phyloP scores from a whole-genome alignment of 2,888 invertebrate genomes.

The Celastrina argiolus region DNA sequence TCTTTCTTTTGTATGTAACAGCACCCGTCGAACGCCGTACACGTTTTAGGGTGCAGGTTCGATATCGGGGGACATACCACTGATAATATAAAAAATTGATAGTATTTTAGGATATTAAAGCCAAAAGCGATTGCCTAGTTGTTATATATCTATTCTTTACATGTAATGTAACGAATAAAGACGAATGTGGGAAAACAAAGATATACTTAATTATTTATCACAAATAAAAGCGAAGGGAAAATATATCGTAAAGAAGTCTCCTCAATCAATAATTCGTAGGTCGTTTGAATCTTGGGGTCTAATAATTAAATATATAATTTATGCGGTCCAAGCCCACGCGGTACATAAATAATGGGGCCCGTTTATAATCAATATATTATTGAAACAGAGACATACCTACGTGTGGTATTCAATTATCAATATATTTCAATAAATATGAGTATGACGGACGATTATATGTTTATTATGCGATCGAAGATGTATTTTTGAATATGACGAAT shows the following conservation, averaged over 20 bases:
- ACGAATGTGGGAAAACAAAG: too few species aligned
- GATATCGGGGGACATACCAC: neutral
- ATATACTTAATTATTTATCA: too few species aligned
- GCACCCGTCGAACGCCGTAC: too few species aligned
- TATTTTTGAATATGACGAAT: neutral
- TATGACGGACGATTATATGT: conserved; percentile 5
- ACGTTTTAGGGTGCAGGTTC: neutral
- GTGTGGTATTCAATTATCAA: conserved; percentile 16
- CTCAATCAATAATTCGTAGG: neutral
- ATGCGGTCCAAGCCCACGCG: conserved; percentile 22
- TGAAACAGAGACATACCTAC: neutral
- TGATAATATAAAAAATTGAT: too few species aligned
- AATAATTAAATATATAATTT: conserved; percentile 29
- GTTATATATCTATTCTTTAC: too few species aligned
- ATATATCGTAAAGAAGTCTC: too few species aligned
- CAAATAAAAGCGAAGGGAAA: too few species aligned
- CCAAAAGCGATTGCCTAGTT: too few species aligned
- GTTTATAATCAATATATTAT: neutral
- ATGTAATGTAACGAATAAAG: too few species aligned
- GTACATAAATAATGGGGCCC: conserved; percentile 21
- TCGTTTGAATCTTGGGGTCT: neutral
- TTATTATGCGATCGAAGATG: neutral
- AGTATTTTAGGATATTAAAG: too few species aligned
- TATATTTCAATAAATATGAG: neutral
- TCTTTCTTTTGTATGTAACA: neutral